These are phyloP conservation scores for Drosophila sp. DNA, from an alignment of 1,140 invertebrate species.

Conservation along the genomic window DNA sequence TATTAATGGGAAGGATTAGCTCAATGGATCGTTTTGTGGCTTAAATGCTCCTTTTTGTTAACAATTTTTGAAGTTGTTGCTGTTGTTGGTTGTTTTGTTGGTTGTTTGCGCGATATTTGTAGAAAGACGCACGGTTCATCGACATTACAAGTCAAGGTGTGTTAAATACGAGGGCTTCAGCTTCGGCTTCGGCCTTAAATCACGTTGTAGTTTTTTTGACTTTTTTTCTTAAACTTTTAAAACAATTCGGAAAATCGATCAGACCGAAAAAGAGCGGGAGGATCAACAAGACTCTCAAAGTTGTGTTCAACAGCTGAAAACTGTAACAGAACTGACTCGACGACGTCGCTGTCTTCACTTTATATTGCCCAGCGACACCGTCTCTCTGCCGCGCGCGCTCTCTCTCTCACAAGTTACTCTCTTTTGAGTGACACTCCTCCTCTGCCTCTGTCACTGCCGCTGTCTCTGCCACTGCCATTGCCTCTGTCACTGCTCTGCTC, in stretches of 20 bases:
- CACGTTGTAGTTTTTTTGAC: background rate
- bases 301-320: slow-evolving; percentile 81
- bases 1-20: background rate
- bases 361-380: slow-evolving; percentile 57
- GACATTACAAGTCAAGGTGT: slow-evolving; percentile 80
- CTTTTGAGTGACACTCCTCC: slow-evolving; percentile 8
- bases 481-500: slow-evolving; percentile 23
- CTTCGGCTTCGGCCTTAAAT: slow-evolving; percentile 17
- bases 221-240: slow-evolving; percentile 8
- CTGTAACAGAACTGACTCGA: slow-evolving; percentile 74
- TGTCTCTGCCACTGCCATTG: background rate
- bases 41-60: slow-evolving; percentile 4
- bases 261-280: background rate
- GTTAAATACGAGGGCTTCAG: slow-evolving; percentile 38
- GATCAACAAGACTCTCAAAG: slow-evolving; percentile 42
- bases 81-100: slow-evolving; percentile 31
- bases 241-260: slow-evolving; percentile 2
- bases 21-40: background rate
- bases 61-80: slow-evolving; percentile 15
- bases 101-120: slow-evolving; percentile 66
- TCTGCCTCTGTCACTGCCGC: slow-evolving; percentile 21
- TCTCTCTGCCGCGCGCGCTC: background rate
- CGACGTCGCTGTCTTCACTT: slow-evolving; percentile 59
- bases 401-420: slow-evolving; percentile 2
- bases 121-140: slow-evolving; percentile 75